Base-by-base conservation (phyloP, 2,888 invertebrate genomes). In the Stenolophus ochropezus region DNA sequence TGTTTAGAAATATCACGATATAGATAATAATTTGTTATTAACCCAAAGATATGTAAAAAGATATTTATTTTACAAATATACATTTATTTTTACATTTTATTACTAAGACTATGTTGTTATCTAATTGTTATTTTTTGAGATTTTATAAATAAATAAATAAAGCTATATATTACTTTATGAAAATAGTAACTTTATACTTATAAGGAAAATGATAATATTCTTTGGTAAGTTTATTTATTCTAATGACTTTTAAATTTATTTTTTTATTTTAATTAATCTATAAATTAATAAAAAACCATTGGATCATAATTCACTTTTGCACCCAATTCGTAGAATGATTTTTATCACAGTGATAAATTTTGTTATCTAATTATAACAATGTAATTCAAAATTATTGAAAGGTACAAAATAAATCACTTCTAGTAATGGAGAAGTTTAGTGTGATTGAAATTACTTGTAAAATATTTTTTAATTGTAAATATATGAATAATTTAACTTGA, bases 1-100 rank as follows among this genome's bases (percentile, higher is more conserved):
- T 90, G 89, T 84, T 56, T 74, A 47, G 81, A 81, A 58, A 81
- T 81, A 58, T 73, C 81, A 23, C 73, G 25, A 61, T 58, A 47
- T 81, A 25, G 73, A 18, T 73, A 73, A 73, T 23, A 33, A 25
- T 27, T 65, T 65, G 65, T 65, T 65, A 4, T 56, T 16, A 65
- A 61, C 5, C 20, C 11, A 58, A 61, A 65, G 33, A 33, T 65
- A 33, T 16, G n/a, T 33, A 65, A 16, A 33, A 69, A 33, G 18
- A 33, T 42, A 69, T 69, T 69, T 69, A 69, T 69, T 69, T 69
- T 69, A 69, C 65, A 69, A 69, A 69, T 69, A 69, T 69, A 69
- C 65, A 69, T 69, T 61, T 33, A 33, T 69, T 69, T 69, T 69
- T 69, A 69, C 65, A 69, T 69, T 27, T 23, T 25, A 23, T 4